phyloP scores from a whole-genome alignment of 2,888 invertebrate genomes.

The Andrena bucephala region DNA sequence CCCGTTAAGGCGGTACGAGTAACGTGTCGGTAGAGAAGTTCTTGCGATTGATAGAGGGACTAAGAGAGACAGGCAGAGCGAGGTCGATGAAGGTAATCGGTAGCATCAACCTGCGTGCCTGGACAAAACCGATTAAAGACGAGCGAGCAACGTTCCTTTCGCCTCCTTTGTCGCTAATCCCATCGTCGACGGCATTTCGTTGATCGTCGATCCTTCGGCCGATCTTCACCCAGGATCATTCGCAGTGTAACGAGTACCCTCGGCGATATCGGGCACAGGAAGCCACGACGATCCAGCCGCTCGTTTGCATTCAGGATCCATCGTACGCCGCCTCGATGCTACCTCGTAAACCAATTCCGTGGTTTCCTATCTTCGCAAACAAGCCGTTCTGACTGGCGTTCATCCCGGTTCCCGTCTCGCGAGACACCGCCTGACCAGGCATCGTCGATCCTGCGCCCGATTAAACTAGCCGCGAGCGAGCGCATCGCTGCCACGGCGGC shows the following conservation, averaged over 20 bases:
- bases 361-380: constrained; percentile 72
- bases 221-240: constrained; percentile 64
- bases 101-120: constrained; percentile 61
- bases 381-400: constrained; percentile 69
- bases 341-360: constrained; percentile 69
- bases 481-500: constrained; percentile 34
- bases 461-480: constrained; percentile 7
- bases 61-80: constrained; percentile 57
- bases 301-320: constrained; percentile 32
- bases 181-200: constrained; percentile 8
- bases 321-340: constrained; percentile 62
- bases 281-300: constrained; percentile 14
- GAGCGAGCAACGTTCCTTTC: constrained; percentile 48
- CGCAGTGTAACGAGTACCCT: constrained; percentile 70
- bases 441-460: background rate
- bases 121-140: constrained; percentile 62
- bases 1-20: constrained; percentile 76
- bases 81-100: constrained; percentile 67
- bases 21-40: constrained; percentile 70
- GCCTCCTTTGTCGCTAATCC: constrained; percentile 45
- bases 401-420: constrained; percentile 12
- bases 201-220: constrained; percentile 7
- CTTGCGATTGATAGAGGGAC: constrained; percentile 75
- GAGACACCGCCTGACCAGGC: constrained; percentile 19
- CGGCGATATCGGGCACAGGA: constrained; percentile 42